Evolutionary conservation across 2,888 invertebrate species (phyloP), one percentile per base, ranked within the genome.

Genomic region (Drosophila gaucha): DNA sequence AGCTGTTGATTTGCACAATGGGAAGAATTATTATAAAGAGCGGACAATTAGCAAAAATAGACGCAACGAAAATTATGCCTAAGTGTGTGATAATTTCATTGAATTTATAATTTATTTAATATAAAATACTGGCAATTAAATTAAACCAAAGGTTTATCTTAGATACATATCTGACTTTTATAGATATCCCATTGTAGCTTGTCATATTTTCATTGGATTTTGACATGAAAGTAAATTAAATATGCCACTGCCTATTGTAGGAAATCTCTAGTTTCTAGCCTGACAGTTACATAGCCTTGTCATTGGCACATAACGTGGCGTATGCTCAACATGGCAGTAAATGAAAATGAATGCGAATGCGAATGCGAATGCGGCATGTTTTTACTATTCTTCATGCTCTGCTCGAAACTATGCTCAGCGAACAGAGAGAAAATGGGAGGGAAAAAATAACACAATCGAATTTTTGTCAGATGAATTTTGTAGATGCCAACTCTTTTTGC

Each of bases 291-390:
- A 66, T 47, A 60, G 75, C 39, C 62, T 55, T 78, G 75, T 75
- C 75, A 78, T 74, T 78, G 78, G 55, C 74, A 74, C 52, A 66
- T 56, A 74, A 74, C 73, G 46, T 57, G 59, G 56, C 70, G 67
- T 67, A 67, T 64, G 33, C 59, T 72, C 67, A 78, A 74, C 65
- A 52, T 74, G 67, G 30, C 80, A 80, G 66, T 68, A 74, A 80
- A 82, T 78, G 79, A 78, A 80, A 84, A 80, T 77, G 78, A 79
- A 73, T 83, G 60, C 24, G 67, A 70, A 47, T 49, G 57, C 26
- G 64, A 70, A 70, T 84, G 62, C 26, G 65, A 67, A 65, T 82
- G 58, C 49, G 71, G 63, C 64, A 62, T 66, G 79, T 72, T 80
- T 60, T 69, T 78, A 67, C 51, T 49, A 64, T 65, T 57, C 62